These are phyloP conservation scores for Crocidura indochinensis DNA, from an alignment of 2,797 vertebrate species.

Conservation along the genomic window DNA sequence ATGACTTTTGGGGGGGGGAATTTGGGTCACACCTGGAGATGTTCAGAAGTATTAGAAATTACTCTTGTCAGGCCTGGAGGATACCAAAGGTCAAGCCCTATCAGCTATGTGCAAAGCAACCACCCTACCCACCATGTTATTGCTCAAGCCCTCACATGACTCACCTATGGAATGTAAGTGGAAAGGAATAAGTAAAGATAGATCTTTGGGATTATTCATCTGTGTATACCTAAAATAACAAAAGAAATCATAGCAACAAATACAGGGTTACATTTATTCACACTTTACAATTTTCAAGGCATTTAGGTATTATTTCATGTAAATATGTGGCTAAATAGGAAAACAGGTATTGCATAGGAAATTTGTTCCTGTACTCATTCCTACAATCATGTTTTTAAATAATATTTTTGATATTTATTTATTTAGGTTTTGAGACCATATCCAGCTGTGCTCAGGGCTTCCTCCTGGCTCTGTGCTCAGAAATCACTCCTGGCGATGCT, in stretches of 20 bases:
- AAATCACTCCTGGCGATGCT: too few relatives aligned
- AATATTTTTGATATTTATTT: background rate
- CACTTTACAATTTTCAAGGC: background rate
- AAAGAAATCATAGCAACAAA: background rate
- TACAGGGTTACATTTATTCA: background rate
- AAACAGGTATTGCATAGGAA: background rate
- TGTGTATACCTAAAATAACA: background rate
- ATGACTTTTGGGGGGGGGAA: too few relatives aligned
- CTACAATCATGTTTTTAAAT: background rate
- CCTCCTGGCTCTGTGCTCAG: too few relatives aligned
- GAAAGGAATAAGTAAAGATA: background rate
- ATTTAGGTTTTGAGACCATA: too few relatives aligned
- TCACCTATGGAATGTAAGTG: conserved; percentile 34
- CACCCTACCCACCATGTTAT: too few relatives aligned
- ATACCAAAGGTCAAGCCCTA: too few relatives aligned
- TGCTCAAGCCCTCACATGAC: too few relatives aligned
- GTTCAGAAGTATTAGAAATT: too few relatives aligned
- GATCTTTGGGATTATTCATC: background rate
- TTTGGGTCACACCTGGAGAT: too few relatives aligned
- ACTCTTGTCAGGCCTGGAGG: too few relatives aligned
- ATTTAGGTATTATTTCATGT: background rate
- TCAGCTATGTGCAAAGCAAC: too few relatives aligned
- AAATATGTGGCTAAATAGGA: background rate
- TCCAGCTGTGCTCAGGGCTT: too few relatives aligned
- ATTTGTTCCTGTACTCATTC: background rate